A percentile compares a stretch with the other conserved stretches of the same genome.
Conservation (phyloP, 1,140 invertebrate species). For the Akabosia matsudoensis region DNA sequence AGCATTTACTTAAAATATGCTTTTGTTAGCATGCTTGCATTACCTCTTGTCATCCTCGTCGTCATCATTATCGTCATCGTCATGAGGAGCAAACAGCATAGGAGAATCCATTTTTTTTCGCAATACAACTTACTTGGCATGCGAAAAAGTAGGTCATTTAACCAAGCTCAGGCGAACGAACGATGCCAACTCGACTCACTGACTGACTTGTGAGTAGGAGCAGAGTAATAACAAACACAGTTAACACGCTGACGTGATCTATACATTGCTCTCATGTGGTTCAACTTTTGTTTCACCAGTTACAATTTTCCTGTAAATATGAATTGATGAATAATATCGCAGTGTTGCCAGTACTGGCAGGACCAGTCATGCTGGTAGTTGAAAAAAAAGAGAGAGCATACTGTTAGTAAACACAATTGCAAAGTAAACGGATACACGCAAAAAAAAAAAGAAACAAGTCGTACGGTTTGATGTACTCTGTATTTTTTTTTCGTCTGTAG, state of each 20-base stretch:
- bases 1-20: not conserved
- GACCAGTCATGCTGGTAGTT: not conserved
- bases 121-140: not conserved
- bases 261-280: not conserved
- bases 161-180: conserved; percentile 10
- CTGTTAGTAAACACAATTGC: not conserved
- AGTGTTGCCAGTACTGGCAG: not conserved
- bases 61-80: not conserved
- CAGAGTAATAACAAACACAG: not conserved
- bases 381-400: not conserved
- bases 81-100: not conserved
- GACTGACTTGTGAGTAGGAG: not conserved
- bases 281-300: not conserved
- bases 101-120: conserved; percentile 9
- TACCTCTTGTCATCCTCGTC: not conserved
- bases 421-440: not conserved
- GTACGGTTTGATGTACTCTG: not conserved
- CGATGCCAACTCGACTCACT: not conserved
- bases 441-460: not conserved
- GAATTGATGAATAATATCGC: not conserved
- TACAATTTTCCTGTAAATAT: not conserved
- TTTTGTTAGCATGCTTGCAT: not conserved
- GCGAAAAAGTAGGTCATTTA: conserved; percentile 14
- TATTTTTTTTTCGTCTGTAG: not conserved
- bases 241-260: not conserved